Evolutionary conservation across 2,888 invertebrate genomes (phyloP), one percentile per base, ranked within the genome.

Genomic region (Osmoderma eremita): DNA sequence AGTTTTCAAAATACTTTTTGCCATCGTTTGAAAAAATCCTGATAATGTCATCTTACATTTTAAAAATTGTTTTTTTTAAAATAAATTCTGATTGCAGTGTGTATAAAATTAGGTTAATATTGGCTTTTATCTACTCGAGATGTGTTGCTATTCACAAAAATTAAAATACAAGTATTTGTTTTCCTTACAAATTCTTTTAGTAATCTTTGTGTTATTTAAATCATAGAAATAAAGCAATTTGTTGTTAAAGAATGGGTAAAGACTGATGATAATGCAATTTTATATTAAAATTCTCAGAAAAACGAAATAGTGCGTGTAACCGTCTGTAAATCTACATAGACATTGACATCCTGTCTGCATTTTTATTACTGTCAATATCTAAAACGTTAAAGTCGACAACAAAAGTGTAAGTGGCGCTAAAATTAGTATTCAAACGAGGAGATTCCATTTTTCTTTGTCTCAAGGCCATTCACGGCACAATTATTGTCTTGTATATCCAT

Each of bases 361-460:
- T 58, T 58, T 58, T 58, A 58, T 58, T 17, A n/a, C 50, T 48
- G n/a, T 17, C 3, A 30, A 24, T 10, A 42, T 12, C 5, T 56
- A 56, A 42, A 56, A 56, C 42, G n/a, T 22, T 41, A 20, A 13
- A 51, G 39, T 38, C 10, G 17, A 22, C 56, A 22, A 17, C 13
- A 42, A 45, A 58, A 1, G 58, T 58, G 17, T 45, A 41, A 42
- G 45, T 58, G 45, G 45, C 45, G 24, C 58, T 58, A 58, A 42
- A 58, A 45, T 58, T 58, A 45, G 58, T 58, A 58, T 58, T 58
- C 58, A 42, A 45, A 58, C 10, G 58, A 58, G 13, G 58, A 24
- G 10, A 58, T 58, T 58, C 22, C 58, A 45, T 58, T 24, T 53
- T 42, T 45, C 45, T 24, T 45, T 12, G 58, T 58, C 58, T 58